phyloP scores from a whole-genome alignment of 2,797 vertebrate genomes.

The Anguilla pacifica region DNA sequence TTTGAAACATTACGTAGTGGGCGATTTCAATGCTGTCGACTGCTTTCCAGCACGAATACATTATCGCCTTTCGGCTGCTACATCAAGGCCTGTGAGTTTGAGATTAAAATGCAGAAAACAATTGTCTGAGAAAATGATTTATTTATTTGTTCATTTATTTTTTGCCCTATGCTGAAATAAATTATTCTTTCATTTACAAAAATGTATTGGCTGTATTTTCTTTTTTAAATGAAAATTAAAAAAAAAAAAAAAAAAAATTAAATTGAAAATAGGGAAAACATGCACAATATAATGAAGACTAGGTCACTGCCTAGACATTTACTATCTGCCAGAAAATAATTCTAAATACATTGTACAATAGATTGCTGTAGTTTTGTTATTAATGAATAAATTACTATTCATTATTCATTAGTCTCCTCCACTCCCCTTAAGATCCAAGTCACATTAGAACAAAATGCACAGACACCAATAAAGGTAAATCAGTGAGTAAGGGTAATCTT shows the following conservation, averaged over 20 bases:
- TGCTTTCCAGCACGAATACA: neutral
- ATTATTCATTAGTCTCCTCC: no score
- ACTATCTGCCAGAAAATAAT: neutral
- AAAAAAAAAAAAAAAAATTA: neutral
- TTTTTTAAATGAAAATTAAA: neutral
- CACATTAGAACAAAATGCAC: conserved; percentile 13
- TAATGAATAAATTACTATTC: neutral
- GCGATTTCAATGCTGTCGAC: neutral
- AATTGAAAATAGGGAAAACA: neutral
- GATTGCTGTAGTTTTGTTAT: neutral
- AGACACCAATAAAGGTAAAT: conserved; percentile 40
- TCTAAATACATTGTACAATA: neutral
- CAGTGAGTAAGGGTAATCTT: conserved; percentile 69
- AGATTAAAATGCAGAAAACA: neutral
- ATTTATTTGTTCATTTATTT: no score
- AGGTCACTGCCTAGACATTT: neutral
- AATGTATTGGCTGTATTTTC: no score
- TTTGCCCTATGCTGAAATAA: neutral
- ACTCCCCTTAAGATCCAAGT: neutral
- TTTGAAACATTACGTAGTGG: neutral
- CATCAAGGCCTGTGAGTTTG: neutral
- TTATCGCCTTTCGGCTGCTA: neutral
- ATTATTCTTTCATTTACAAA: no score
- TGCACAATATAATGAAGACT: neutral
- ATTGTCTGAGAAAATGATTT: no score